phyloP scores from a whole-genome alignment of 1,140 invertebrate genomes.

The Achatina immaculata region DNA sequence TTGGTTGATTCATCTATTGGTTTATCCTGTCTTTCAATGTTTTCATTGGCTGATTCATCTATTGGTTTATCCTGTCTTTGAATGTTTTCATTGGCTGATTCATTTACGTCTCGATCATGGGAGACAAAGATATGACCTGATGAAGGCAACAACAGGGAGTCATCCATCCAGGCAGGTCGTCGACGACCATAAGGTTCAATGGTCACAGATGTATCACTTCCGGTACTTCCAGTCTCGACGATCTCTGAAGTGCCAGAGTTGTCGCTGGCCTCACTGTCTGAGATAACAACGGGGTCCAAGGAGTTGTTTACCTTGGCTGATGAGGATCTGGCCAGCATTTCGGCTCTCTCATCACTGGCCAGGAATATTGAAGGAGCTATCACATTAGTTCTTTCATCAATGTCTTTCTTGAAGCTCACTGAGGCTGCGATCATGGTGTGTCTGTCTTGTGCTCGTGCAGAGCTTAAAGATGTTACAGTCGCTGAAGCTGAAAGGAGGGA shows the following conservation, averaged over 20 bases:
- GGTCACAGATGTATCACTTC: not conserved
- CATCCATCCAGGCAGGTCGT: slow-evolving; percentile 6
- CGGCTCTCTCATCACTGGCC: not conserved
- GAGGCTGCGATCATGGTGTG: too few species aligned
- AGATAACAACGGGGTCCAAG: not conserved
- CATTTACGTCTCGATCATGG: not conserved
- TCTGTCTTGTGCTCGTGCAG: not conserved
- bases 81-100: not conserved
- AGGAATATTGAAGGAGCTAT: not conserved
- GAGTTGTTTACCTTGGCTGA: not conserved
- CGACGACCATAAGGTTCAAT: not conserved
- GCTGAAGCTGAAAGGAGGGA: too few species aligned
- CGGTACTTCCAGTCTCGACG: not conserved
- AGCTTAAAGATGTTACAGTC: too few species aligned
- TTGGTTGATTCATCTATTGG: not conserved
- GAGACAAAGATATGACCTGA: not conserved
- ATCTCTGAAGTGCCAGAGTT: not conserved
- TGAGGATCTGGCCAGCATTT: not conserved
- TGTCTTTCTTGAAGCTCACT: too few species aligned
- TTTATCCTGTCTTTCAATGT: not conserved
- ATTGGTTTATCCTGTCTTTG: not conserved
- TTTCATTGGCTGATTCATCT: not conserved
- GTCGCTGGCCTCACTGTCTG: not conserved
- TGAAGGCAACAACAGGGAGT: not conserved
- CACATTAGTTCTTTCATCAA: not conserved